A percentile compares a stretch with the other conserved stretches of the same genome.
These are phyloP conservation scores for Isurus oxyrinchus DNA, from an alignment of 2,113 vertebrate species.

Conservation along the genomic window DNA sequence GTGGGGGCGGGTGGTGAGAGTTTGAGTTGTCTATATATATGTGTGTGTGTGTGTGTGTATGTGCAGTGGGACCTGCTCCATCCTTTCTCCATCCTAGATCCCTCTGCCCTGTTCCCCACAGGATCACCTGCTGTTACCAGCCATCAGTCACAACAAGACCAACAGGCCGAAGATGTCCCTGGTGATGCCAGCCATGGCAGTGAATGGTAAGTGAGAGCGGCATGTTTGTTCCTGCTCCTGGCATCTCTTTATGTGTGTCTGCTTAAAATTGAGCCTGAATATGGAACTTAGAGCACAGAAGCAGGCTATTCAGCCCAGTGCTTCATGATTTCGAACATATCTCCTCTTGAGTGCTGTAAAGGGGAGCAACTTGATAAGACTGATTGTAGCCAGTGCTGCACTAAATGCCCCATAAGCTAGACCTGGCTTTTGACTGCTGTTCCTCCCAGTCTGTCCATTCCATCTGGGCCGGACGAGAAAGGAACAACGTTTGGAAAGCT, in stretches of 20 bases:
- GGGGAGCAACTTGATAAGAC: not conserved
- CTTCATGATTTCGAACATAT: not conserved
- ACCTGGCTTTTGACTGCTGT: too few relatives aligned
- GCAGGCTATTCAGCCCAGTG: not conserved
- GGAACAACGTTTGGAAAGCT: not conserved
- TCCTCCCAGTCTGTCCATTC: too few relatives aligned
- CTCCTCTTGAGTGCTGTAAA: not conserved
- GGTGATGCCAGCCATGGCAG: slow-evolving; percentile 85
- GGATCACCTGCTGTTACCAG: slow-evolving; percentile 81
- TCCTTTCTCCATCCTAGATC: not conserved
- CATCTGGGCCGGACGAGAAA: not conserved
- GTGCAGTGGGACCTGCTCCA: too few relatives aligned
- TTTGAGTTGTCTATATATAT: too few relatives aligned
- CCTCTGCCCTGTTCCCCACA: slow-evolving; percentile 43
- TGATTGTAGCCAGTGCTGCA: too few relatives aligned
- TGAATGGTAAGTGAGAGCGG: slow-evolving; percentile 65
- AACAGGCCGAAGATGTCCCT: slow-evolving; percentile 83
- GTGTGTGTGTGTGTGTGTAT: too few relatives aligned
- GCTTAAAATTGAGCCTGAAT: not conserved
- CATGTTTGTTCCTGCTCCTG: not conserved
- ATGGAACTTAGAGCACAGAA: not conserved
- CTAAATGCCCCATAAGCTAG: not conserved
- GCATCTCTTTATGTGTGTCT: not conserved
- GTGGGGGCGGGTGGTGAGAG: not conserved
- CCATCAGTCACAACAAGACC: slow-evolving; percentile 88